A percentile compares a stretch with the other conserved stretches of the same genome.
Evolutionary conservation across 1,140 invertebrate species (phyloP).

Genomic region (Diabrotica virgifera): DNA sequence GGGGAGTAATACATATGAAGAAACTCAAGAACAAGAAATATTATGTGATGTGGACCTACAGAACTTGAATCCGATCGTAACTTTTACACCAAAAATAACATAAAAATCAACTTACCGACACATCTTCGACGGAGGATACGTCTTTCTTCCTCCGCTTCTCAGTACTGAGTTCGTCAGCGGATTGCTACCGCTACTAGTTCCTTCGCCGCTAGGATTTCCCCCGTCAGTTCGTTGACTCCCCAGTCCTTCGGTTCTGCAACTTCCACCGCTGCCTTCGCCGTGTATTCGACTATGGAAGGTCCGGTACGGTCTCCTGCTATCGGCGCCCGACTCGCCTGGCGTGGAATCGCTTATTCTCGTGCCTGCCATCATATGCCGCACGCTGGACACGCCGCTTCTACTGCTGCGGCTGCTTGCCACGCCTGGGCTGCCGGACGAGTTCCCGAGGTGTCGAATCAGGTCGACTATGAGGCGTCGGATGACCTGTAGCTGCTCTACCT

Average conservation of each 20-base stretch:
- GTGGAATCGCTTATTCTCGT: conserved; percentile 46
- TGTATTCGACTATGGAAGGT: background rate
- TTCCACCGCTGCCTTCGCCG: background rate
- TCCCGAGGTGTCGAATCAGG: conserved; percentile 56
- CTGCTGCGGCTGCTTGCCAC: conserved; percentile 21
- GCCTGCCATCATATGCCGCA: conserved; percentile 48
- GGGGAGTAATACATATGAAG: too few species aligned
- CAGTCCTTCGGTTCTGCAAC: background rate
- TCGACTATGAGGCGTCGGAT: conserved; percentile 63
- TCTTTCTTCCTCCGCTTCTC: conserved; percentile 33
- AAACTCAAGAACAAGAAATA: too few species aligned
- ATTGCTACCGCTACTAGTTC: background rate
- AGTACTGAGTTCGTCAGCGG: conserved; percentile 9
- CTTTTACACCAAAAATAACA: background rate
- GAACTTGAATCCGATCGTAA: background rate
- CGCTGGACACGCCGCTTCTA: conserved; percentile 37
- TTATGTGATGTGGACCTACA: too few species aligned
- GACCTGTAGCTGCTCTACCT: conserved; percentile 56
- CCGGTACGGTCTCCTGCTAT: conserved; percentile 28
- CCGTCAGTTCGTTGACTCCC: background rate
- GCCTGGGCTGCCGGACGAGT: conserved; percentile 19
- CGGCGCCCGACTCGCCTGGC: conserved; percentile 31
- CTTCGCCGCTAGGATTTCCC: background rate
- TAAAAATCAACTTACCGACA: conserved; percentile 13
- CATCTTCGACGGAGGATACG: conserved; percentile 41